Percentiles rank a stretch among this genome's conserved stretches.
These are phyloP conservation scores for Ctenomys sociabilis DNA, from an alignment of 2,113 vertebrate genomes.

Conservation along the genomic window DNA sequence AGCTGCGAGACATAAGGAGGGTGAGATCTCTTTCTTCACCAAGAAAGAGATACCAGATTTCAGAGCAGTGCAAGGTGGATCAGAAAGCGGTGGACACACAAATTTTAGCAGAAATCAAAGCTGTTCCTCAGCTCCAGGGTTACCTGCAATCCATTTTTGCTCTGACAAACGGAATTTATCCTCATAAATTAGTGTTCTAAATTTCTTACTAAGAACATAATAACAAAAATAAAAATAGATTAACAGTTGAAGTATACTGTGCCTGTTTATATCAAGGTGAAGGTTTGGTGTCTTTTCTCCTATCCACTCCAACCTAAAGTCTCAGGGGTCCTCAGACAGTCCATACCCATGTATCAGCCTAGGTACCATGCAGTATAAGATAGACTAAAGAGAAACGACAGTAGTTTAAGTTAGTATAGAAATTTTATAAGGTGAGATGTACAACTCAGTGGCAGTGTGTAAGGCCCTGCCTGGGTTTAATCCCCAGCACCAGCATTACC, in stretches of 20 bases:
- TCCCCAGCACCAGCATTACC: neutral
- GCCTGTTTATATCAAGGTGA: neutral
- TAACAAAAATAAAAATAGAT: neutral
- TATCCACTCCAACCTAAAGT: slow-evolving; percentile 17
- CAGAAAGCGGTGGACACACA: too few relatives aligned
- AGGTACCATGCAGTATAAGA: slow-evolving; percentile 1
- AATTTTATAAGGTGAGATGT: neutral
- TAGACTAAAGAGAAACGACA: slow-evolving; percentile 13
- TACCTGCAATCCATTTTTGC: too few relatives aligned
- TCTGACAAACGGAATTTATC: too few relatives aligned
- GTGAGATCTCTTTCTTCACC: too few relatives aligned
- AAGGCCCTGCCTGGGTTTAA: neutral
- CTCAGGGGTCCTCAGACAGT: neutral
- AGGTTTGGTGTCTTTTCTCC: neutral
- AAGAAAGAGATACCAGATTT: too few relatives aligned
- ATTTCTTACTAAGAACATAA: too few relatives aligned
- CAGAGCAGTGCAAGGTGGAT: too few relatives aligned
- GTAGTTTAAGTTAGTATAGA: slow-evolving; percentile 51
- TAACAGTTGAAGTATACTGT: neutral
- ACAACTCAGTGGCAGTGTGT: neutral
- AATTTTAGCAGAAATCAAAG: too few relatives aligned
- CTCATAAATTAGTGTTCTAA: too few relatives aligned
- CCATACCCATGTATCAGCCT: neutral
- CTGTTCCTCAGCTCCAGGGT: too few relatives aligned
- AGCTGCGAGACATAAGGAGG: too few relatives aligned